Base-by-base conservation (phyloP, 30 jellyfish, hydroid and myxozoan genomes). In the Mastigias papua region DNA sequence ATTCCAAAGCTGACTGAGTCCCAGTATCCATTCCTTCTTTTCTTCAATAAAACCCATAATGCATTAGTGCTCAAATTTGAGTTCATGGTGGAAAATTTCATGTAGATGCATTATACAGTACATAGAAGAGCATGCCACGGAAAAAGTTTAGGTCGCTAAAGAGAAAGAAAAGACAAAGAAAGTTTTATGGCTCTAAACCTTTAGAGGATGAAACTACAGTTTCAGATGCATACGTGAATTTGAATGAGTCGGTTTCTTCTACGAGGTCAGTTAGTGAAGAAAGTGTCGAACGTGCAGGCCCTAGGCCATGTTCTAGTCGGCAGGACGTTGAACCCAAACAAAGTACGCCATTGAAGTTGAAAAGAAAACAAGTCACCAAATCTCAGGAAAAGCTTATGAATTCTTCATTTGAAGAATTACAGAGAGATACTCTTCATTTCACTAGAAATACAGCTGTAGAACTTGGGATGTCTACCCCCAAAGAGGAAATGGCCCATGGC, bases 221-320 rank as follows among this genome's bases (percentile, higher is more conserved):
- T 37, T 37, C 54, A 37, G 54, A 37, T 37, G 11, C 54, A 37
- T 5, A 37, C 5, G 54, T 37, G 5, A 37, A 37, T 37, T 37
- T 37, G 54, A 37, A 37, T 37, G 54, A 37, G 11, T 37, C 54
- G 54, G 54, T 37, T 37, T 37, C 82, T 42, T 26, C 46, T 70
- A 70, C 21, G 62, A 70, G 82, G 16, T 70, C 82, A 54, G 16
- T 70, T 48, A 54, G 30, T 28, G 82, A 70, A 64, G 82, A 70
- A 21, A 54, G 46, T 26, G 82, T 27, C 16, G 82, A 34, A 19
- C 31, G 82, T 70, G 82, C 27, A 37, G 5, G 54, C 65, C 62
- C 82, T 11, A 34, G 65, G 65, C 82, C 82, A 54, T 27, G 82
- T 48, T 54, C 82, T 70, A 70, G 82, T 54, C 64, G 46, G 34